Base-by-base conservation (phyloP, 2,888 invertebrate species). In the Aporophyla nigra region DNA sequence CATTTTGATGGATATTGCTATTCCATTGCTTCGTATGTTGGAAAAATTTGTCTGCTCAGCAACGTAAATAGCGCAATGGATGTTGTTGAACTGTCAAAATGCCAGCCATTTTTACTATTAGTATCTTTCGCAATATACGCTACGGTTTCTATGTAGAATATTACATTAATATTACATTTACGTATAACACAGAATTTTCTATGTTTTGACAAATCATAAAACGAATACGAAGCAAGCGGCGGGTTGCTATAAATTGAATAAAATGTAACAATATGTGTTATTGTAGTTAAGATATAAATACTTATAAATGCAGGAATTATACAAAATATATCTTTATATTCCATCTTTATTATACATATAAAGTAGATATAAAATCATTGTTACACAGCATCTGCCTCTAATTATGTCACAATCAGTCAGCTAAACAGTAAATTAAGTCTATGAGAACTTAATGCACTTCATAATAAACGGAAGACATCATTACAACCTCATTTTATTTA, bases 401-500 rank as follows among this genome's bases (percentile, higher is more conserved):
- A 12, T 63, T 40, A 71, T 49, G 24, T 71, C 19, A 43, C 7
- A 54, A 24, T 27, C 16, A 21, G 24, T n/a, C 5, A 46, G 2
- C 14, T 24, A 54, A 40, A 54, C 14, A 58, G 12, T 7, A 33
- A 46, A 68, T 76, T 67, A 58, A 51, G 33, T 59, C 43, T 24
- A 56, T 27, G 40, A 43, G 27, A 63, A 61, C 19, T 40, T 19
- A 21, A 71, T 71, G 7, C 53, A 24, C 10, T n/a, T 56, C 1
- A 61, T 71, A 66, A 24, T 46, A 51, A 65, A 61, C 65, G 67
- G 68, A 84, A 82, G 53, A 68, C 84, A 70, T 70, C 56, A 77
- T 70, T 66, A 78, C 53, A 54, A 76, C 67, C 61, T 71, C 46
- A 73, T 85, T 83, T 76, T 78, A 82, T 71, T 69, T 58, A 79